These are phyloP conservation scores for Oscarella lobularis DNA, from an alignment of 37 sponge, comb jelly and placozoan genomes.

Conservation along the genomic window DNA sequence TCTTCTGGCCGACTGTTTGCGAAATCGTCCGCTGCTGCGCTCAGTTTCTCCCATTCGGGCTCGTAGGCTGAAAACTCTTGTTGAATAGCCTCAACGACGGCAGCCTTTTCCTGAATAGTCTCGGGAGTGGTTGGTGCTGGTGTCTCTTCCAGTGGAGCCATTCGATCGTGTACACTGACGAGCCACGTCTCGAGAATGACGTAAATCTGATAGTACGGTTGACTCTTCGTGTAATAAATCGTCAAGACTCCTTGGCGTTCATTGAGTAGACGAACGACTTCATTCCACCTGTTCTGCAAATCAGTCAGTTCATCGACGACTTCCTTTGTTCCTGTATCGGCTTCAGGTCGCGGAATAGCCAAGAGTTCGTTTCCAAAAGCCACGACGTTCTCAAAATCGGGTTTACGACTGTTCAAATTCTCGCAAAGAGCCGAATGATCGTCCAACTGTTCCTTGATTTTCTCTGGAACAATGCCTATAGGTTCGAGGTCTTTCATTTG, in stretches of 20 bases:
- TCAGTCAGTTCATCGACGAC: not conserved
- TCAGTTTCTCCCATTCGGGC: no score
- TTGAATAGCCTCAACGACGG: not conserved
- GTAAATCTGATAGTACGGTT: no score
- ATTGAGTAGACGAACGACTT: not conserved
- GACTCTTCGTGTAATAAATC: not conserved
- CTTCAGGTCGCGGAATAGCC: not conserved
- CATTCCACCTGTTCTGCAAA: not conserved
- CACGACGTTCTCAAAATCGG: not conserved
- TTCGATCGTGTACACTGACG: no score
- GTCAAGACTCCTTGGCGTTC: not conserved
- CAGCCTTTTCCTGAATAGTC: not conserved
- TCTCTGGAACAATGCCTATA: not conserved
- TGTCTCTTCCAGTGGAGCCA: no score
- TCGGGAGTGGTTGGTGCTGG: no score
- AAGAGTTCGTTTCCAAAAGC: not conserved
- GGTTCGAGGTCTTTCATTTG: not conserved
- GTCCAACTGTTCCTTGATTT: constrained; percentile 13
- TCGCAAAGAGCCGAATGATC: not conserved
- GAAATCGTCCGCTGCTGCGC: not conserved
- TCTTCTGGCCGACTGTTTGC: not conserved
- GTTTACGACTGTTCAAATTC: not conserved
- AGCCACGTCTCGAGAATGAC: no score
- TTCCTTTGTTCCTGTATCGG: not conserved
- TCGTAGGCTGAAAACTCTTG: no score